Evolutionary conservation across 1,140 invertebrate species (phyloP), one percentile per base, ranked within the genome.

Genomic region (Steinernema feltiae): DNA sequence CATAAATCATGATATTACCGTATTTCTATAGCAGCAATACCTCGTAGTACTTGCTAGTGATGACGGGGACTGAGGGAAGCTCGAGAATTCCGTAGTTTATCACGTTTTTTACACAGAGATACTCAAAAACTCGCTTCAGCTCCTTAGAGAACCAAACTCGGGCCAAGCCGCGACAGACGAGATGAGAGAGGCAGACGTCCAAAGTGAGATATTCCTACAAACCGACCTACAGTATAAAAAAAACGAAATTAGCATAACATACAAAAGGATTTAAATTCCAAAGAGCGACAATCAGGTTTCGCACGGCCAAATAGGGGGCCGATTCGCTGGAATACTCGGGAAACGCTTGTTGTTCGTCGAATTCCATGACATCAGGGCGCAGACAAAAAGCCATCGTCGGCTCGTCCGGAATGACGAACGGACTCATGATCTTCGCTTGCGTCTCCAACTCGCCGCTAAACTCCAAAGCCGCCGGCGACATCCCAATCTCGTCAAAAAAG

Each of bases 261-360:
- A 88, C 88, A 82, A 87, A 88, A 27, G 84, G 84, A 81, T 88
- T 87, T 24, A 87, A 73, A 75, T 85, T 85, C 89, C 89, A 89
- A 12, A 89, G 70, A 27, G 87, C 82, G 21, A 89, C 71, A 71
- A 89, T 81, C 24, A 88, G 78, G 77, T 89, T 89, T 18, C 89
- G 72, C 1, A 89, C 72, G 29, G 87, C 88, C 30, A 89, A 82
- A 80, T 88, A 89, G 30, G 87, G 85, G 29, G 83, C 82, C 21
- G 84, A 87, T 76, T 87, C 85, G 53, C 78, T 78, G 24, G 74
- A 76, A 70, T 85, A 86, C 46, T 88, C 83, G 0, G 86, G 84
- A 72, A 89, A 88, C 30, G 85, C 82, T 7, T 82, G 48, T 21
- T 82, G 72, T 81, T 89, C 89, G 32, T 86, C 82, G 46, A 82